Evolutionary conservation across 92 coral and sea anemone genomes (phyloP).

Genomic region (Parazoanthus atlanticus): DNA sequence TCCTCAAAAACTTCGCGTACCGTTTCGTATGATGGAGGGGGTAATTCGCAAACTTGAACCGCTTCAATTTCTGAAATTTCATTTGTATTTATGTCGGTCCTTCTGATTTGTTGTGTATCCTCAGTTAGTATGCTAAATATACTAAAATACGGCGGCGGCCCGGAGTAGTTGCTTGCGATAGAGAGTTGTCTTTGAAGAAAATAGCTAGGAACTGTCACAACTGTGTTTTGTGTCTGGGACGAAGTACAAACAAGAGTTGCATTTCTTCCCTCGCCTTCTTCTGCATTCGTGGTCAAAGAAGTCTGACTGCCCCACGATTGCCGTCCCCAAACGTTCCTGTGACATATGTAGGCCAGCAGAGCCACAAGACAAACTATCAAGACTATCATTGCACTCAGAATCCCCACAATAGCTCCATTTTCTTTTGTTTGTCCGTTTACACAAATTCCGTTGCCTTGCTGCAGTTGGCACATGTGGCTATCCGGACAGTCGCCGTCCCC

Average conservation of each 20-base stretch:
- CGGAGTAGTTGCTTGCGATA: conserved; percentile 32
- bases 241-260: not conserved
- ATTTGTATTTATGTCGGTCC: conserved; percentile 1
- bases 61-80: conserved; percentile 28
- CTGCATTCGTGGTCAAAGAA: not conserved
- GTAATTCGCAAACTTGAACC: conserved; percentile 18
- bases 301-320: conserved; percentile 20
- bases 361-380: conserved; percentile 34
- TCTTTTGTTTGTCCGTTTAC: not conserved
- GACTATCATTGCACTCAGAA: conserved; percentile 39
- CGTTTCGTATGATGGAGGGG: conserved; percentile 24
- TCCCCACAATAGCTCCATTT: conserved; percentile 22
- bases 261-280: not conserved
- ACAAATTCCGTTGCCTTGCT: not conserved
- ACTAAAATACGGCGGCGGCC: conserved; percentile 41
- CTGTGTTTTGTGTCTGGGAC: conserved; percentile 24
- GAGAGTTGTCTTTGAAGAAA: conserved; percentile 41
- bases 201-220: conserved; percentile 22
- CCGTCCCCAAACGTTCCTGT: conserved; percentile 31
- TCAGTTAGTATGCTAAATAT: conserved; percentile 34
- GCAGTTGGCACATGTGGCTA: conserved; percentile 20
- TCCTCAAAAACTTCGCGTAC: conserved; percentile 19
- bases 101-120: conserved; percentile 31
- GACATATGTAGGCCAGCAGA: conserved; percentile 38
- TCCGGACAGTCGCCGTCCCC: conserved; percentile 13